Conservation (phyloP, 2,113 vertebrate species). For the Sinosuthora webbiana region DNA sequence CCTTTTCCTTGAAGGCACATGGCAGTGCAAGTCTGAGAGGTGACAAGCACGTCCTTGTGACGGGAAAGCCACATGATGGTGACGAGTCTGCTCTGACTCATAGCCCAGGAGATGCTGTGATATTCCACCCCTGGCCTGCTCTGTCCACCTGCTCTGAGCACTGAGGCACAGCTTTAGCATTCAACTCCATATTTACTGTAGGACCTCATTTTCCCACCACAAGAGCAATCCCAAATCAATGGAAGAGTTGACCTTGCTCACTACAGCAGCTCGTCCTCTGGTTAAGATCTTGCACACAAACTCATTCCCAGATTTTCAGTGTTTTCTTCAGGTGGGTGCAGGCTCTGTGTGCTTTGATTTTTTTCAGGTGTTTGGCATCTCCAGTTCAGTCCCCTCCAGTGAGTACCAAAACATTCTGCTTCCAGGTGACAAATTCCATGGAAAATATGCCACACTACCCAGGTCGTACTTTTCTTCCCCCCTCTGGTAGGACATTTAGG, state of each 20-base stretch:
- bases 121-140: not conserved
- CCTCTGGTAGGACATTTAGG: not conserved
- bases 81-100: not conserved
- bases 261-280: rapidly evolving
- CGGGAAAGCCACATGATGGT: not conserved
- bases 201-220: not conserved
- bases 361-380: not conserved
- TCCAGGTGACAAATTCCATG: not conserved
- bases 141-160: not conserved
- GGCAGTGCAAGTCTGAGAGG: rapidly evolving
- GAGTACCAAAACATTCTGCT: not conserved
- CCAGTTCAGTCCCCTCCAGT: not conserved
- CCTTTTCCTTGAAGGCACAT: not conserved
- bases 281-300: not conserved
- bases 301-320: not conserved
- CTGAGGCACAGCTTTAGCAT: not conserved
- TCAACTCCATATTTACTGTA: not conserved
- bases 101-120: not conserved
- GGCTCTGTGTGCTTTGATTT: not conserved
- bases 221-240: not conserved
- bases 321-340: not conserved
- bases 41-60: not conserved
- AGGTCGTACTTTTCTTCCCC: rapidly evolving
- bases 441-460: not conserved
- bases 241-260: not conserved